These are phyloP conservation scores for Dasypolia templi DNA, from an alignment of 2,888 invertebrate genomes.

Conservation along the genomic window DNA sequence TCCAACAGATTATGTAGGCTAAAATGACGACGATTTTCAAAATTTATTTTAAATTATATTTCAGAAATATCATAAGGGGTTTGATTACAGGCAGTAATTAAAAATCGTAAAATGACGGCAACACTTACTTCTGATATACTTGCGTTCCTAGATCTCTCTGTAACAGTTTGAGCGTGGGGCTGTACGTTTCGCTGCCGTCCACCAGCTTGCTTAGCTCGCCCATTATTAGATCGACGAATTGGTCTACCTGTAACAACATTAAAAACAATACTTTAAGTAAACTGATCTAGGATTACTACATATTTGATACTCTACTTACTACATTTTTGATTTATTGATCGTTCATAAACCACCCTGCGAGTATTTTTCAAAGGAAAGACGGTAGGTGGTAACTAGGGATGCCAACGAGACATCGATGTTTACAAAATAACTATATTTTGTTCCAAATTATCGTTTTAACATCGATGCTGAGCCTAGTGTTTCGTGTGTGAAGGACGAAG, in stretches of 20 bases:
- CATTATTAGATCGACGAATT: slow-evolving; percentile 92
- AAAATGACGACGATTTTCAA: neutral
- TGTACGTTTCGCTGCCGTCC: slow-evolving; percentile 95
- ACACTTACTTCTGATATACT: slow-evolving; percentile 91
- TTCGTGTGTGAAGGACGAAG: neutral
- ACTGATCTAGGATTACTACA: neutral
- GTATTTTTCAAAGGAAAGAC: neutral
- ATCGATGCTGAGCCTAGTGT: neutral
- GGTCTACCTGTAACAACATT: slow-evolving; percentile 77
- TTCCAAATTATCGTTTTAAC: neutral
- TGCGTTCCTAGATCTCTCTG: slow-evolving; percentile 92
- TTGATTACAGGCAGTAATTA: neutral
- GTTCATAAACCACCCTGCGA: neutral
- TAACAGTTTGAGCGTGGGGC: slow-evolving; percentile 92
- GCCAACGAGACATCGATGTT: neutral
- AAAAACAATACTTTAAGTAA: slow-evolving; percentile 4
- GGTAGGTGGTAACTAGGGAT: neutral
- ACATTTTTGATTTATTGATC: too few relatives aligned
- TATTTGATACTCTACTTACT: too few relatives aligned
- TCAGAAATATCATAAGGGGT: neutral
- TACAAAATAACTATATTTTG: neutral
- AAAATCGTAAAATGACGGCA: neutral
- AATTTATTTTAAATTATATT: neutral
- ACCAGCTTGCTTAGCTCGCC: slow-evolving; percentile 93
- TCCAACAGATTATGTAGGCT: neutral